Conservation (phyloP, 2,797 vertebrate species). For the Argentina silus region DNA sequence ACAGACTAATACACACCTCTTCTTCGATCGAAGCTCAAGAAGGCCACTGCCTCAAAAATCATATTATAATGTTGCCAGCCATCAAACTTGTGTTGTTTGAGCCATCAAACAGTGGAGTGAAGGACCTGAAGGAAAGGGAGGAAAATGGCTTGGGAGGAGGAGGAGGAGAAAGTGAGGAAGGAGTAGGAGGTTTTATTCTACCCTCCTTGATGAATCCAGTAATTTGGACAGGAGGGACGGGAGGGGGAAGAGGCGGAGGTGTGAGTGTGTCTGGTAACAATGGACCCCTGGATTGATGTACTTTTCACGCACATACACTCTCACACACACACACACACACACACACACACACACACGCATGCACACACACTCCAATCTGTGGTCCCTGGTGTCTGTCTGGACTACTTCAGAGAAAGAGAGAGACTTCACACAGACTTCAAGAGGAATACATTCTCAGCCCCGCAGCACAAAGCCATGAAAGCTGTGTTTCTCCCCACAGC, state of each 20-base stretch:
- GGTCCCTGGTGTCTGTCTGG: not conserved
- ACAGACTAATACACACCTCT: not conserved
- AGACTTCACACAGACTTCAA: not conserved
- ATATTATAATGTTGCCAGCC: too few relatives aligned
- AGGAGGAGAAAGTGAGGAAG: too few relatives aligned
- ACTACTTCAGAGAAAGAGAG: not conserved
- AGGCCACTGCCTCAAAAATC: too few relatives aligned
- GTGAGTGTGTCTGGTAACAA: constrained; percentile 8
- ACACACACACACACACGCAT: not conserved
- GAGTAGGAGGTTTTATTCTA: too few relatives aligned
- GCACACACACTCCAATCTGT: not conserved
- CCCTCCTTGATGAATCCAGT: not conserved
- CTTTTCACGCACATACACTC: not conserved
- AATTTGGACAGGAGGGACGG: not conserved
- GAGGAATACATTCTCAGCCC: not conserved
- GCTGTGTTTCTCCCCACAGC: not conserved
- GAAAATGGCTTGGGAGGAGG: too few relatives aligned
- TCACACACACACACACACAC: not conserved
- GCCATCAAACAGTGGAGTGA: too few relatives aligned
- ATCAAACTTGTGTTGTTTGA: too few relatives aligned
- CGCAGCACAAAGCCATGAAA: not conserved
- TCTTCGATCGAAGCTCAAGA: too few relatives aligned
- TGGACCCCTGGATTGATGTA: not conserved
- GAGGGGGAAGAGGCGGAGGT: not conserved
- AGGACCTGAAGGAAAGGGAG: too few relatives aligned